Percentiles rank a stretch among this genome's conserved stretches.
Evolutionary conservation across 2,888 invertebrate species (phyloP).

Genomic region (Phoenoteleia sp.): DNA sequence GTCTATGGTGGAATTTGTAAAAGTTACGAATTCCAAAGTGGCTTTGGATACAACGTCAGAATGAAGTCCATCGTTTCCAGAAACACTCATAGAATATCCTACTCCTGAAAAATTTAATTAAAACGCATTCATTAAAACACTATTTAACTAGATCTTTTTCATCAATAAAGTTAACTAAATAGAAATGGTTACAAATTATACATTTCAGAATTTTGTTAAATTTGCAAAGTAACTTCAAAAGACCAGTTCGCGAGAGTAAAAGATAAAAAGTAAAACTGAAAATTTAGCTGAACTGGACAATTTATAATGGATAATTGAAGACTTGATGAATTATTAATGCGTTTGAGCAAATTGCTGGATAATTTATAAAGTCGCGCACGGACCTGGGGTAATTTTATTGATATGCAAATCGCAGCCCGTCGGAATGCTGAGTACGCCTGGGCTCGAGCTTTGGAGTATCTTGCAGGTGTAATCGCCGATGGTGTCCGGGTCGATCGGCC

Average conservation of each 20-base stretch:
- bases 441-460: constrained; percentile 90
- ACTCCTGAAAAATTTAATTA: constrained; percentile 85
- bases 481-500: constrained; percentile 97
- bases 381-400: constrained; percentile 90
- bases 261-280: not conserved
- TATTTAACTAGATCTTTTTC: too few species aligned
- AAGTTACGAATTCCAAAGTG: constrained; percentile 93
- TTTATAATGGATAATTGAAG: constrained; percentile 65
- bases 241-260: not conserved
- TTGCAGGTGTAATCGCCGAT: constrained; percentile 96
- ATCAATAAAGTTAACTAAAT: too few species aligned
- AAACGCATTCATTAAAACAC: too few species aligned
- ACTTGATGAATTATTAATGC: constrained; percentile 81
- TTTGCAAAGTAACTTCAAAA: too few species aligned
- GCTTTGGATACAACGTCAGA: constrained; percentile 95
- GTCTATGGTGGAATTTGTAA: constrained; percentile 94
- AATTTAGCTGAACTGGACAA: constrained; percentile 30
- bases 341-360: constrained; percentile 70
- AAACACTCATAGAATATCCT: constrained; percentile 93
- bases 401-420: constrained; percentile 94
- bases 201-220: too few species aligned
- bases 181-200: too few species aligned
- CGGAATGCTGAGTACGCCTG: constrained; percentile 91
- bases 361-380: constrained; percentile 78
- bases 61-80: constrained; percentile 96